A percentile compares a stretch with the other conserved stretches of the same genome.
Evolutionary conservation across 1,140 invertebrate species (phyloP).

Genomic region (Ditylenchus dipsaci): DNA sequence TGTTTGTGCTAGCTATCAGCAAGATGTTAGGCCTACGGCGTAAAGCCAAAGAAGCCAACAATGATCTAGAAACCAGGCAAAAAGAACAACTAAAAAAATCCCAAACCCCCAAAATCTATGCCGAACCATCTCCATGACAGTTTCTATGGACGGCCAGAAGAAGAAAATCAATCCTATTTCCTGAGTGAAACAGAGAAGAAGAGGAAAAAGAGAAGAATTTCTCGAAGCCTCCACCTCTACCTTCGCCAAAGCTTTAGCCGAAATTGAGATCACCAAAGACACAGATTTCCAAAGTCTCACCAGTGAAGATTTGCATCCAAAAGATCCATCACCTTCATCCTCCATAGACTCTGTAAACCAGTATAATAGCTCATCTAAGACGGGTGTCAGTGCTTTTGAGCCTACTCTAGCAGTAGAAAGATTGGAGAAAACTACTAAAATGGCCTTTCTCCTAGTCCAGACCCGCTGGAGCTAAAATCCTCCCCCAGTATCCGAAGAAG

Average conservation of each 20-base stretch:
- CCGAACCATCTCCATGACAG: neutral
- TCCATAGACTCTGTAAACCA: neutral
- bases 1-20: neutral
- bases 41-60: neutral
- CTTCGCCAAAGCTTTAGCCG: neutral
- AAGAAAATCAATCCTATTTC: neutral
- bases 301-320: neutral
- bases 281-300: neutral
- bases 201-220: conserved; percentile 4
- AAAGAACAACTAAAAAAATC: neutral
- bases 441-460: neutral
- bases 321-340: neutral
- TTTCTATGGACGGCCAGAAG: neutral
- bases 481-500: neutral
- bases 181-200: neutral
- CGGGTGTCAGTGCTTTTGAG: too few relatives aligned
- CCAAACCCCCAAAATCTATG: neutral
- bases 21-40: neutral
- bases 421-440: neutral
- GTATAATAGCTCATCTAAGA: neutral
- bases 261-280: neutral
- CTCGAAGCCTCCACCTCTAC: conserved; percentile 7
- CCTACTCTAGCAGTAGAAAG: too few relatives aligned
- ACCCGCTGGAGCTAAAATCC: neutral
- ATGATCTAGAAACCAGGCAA: neutral